Evolutionary conservation across 1,140 invertebrate genomes (phyloP), one percentile per base, ranked within the genome.

Genomic region (Nymphalis io): DNA sequence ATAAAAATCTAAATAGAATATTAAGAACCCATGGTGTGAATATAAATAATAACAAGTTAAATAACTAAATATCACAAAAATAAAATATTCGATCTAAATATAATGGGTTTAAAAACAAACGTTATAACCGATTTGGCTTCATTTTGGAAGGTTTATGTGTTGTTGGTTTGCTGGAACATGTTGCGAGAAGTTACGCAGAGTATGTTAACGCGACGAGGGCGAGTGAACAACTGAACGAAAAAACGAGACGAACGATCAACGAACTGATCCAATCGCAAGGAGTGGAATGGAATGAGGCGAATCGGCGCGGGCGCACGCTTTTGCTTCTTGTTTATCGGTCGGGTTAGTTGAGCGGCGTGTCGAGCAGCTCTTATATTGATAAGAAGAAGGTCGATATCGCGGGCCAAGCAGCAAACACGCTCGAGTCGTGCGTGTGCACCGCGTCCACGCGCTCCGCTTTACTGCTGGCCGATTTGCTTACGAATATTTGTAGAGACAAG

Each of bases 111-210:
- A 77, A 81, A 79, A 84, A 80, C 80, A 86, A 88, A 89, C 84
- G 89, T 91, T 91, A 91, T 91, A 91, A 90, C 89, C 85, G 83
- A 88, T 90, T 84, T 72, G 87, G 89, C 89, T 91, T 91, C 89
- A 91, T 91, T 88, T 89, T 91, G 85, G 81, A 85, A 81, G 87
- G 80, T 87, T 91, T 91, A 91, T 90, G 87, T 91, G 85, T 89
- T 88, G 87, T 89, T 89, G 83, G 86, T 80, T 85, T 85, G 85
- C 81, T 86, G 86, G 79, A 83, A 83, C 89, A 91, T 91, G 82
- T 71, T 85, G 85, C 84, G 87, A 82, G 76, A 73, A 83, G 76
- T 81, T 81, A 78, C 84, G 79, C 74, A 72, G 77, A 80, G 80
- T 83, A 80, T 89, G 84, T 68, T 76, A 79, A 77, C 88, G 87